These are phyloP conservation scores for Heterohyrax brucei DNA, from an alignment of 2,797 vertebrate genomes.

Conservation along the genomic window DNA sequence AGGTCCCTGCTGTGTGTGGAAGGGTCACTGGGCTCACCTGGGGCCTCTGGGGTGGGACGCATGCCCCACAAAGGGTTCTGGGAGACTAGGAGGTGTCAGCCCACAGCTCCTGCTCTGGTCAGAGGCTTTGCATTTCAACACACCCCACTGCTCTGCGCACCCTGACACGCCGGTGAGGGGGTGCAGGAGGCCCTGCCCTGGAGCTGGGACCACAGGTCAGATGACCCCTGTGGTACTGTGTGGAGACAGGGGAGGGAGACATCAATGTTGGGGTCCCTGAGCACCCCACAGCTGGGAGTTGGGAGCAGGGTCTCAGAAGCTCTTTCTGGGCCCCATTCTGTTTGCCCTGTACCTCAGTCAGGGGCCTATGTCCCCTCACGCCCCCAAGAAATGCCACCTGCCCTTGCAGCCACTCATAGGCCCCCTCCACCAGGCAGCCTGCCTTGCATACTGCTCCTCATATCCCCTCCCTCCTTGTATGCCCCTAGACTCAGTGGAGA, in stretches of 20 bases:
- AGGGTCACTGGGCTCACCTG: too few relatives aligned
- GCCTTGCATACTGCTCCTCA: rapidly evolving
- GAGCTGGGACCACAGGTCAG: too few relatives aligned
- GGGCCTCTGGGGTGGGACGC: not conserved
- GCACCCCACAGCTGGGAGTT: not conserved
- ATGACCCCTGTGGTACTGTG: not conserved
- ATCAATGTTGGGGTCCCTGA: rapidly evolving
- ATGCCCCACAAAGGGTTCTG: not conserved
- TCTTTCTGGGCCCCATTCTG: too few relatives aligned
- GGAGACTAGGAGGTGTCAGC: rapidly evolving
- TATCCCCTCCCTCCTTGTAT: rapidly evolving
- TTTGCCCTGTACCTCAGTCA: rapidly evolving
- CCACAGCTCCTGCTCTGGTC: rapidly evolving
- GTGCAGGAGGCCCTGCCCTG: too few relatives aligned
- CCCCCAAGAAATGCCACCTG: rapidly evolving
- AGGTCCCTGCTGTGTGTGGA: not conserved
- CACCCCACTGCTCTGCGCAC: rapidly evolving
- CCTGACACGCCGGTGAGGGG: not conserved
- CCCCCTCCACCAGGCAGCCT: not conserved
- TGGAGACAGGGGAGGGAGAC: rapidly evolving
- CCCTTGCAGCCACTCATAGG: not conserved
- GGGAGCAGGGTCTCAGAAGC: rapidly evolving
- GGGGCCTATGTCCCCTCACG: rapidly evolving
- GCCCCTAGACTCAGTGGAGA: rapidly evolving
- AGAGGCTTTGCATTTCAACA: not conserved